Base-by-base conservation (phyloP, 1,140 invertebrate genomes). In the Ditylenchus dipsaci region DNA sequence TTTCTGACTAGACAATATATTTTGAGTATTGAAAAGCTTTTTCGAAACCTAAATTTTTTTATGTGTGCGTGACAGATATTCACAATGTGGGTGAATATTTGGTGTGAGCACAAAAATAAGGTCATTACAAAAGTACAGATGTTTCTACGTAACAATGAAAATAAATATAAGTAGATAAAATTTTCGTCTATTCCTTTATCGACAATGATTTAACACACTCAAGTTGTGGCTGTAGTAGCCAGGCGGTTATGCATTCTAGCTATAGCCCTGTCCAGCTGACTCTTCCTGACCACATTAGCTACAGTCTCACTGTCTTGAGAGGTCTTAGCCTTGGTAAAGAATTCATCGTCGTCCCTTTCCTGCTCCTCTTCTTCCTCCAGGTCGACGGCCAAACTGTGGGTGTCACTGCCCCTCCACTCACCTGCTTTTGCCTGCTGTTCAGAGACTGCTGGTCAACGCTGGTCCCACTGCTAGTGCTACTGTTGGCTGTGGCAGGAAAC, bases 251-350 rank as follows among this genome's bases (percentile, higher is more conserved):
- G 68, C 56, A 69, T 69, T 5, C 68, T 29, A 8, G 68, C 68
- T 17, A 69, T 70, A 21, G 68, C 68, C 33, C 59, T 69, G 60
- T 69, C 68, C 65, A 69, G 33, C 27, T 69, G 68, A 45, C 68
- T 69, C 19, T n/a, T 42, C 11, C n/a, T 67, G 9, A 17, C 29
- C 27, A n/a, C 26, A 29, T 21, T 9, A 17, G 1, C 1, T 26
- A 33, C 45, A 8, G 57, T 43, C 13, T 17, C 64, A 65, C n/a
- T 43, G 0, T 57, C 63, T 65, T 53, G 49, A 26, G 3, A 7
- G 3, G n/a, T 53, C 15, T 53, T 53, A 15, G n/a, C 23, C 49
- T 53, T 53, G n/a, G 3, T n/a, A 53, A 60, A 47, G 21, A 19
- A 29, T 60, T 29, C 45, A 23, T n/a, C 38, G 11, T 3, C 17